Evolutionary conservation across 2,888 invertebrate species (phyloP).

Genomic region (Pyrrhosoma nymphula): DNA sequence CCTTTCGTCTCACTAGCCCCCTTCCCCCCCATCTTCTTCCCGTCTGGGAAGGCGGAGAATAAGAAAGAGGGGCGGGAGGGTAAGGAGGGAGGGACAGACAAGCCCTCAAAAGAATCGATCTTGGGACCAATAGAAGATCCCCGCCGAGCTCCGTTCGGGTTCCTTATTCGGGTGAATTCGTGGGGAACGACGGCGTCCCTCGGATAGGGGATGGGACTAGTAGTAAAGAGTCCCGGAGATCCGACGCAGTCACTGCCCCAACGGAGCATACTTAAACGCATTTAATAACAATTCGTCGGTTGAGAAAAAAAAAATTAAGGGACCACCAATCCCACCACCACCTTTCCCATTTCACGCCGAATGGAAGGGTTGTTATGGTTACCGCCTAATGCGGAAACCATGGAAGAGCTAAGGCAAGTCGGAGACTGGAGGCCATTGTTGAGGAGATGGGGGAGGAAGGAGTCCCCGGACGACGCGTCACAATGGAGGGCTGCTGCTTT

Average conservation of each 20-base stretch:
- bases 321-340: background rate
- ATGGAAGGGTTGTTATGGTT: conserved; percentile 16
- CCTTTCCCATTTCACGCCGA: background rate
- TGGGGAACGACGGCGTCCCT: background rate
- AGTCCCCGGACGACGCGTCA: background rate
- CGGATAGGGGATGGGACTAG: background rate
- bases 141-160: background rate
- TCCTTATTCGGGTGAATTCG: background rate
- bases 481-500: background rate
- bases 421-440: background rate
- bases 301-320: background rate
- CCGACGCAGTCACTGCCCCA: background rate
- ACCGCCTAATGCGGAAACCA: background rate
- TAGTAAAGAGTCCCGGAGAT: background rate
- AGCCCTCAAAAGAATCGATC: conserved; percentile 2
- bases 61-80: background rate
- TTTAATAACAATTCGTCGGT: background rate
- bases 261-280: background rate
- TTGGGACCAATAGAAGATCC: conserved; percentile 12
- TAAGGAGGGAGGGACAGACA: background rate
- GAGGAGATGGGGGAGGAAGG: background rate
- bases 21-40: background rate
- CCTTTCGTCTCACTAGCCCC: background rate
- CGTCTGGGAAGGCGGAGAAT: background rate
- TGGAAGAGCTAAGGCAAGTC: background rate